Conservation (phyloP, 2,888 invertebrate species). For the Eristalis intricaria region DNA sequence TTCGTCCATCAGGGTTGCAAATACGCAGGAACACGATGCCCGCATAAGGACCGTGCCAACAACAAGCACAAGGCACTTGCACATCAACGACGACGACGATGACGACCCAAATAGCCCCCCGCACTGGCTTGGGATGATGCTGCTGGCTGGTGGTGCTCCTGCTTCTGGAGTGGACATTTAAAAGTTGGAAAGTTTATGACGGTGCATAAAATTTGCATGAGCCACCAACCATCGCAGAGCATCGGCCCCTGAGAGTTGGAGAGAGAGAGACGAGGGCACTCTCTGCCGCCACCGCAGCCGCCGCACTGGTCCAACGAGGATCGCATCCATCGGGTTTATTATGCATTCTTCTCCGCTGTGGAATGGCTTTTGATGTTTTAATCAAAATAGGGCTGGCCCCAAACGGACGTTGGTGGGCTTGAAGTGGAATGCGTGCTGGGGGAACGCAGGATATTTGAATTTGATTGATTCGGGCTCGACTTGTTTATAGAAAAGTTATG, state of each 20-base stretch:
- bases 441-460: conserved; percentile 45
- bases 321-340: conserved; percentile 62
- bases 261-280: background rate
- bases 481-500: conserved; percentile 28
- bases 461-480: conserved; percentile 52
- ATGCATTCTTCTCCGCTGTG: conserved; percentile 63
- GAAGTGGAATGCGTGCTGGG: conserved; percentile 45
- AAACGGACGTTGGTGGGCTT: conserved; percentile 17
- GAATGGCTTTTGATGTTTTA: conserved; percentile 71
- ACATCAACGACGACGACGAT: conserved; percentile 7
- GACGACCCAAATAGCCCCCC: conserved; percentile 42
- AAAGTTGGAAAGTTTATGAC: conserved; percentile 72
- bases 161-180: conserved; percentile 46
- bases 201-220: conserved; percentile 73
- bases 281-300: background rate
- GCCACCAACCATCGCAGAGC: background rate
- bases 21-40: conserved; percentile 46
- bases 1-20: conserved; percentile 37
- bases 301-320: conserved; percentile 16
- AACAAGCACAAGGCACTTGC: background rate
- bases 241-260: background rate
- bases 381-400: conserved; percentile 53
- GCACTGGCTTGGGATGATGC: background rate
- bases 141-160: too few relatives aligned
- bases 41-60: conserved; percentile 4